Evolutionary conservation across 1,140 invertebrate species (phyloP).

Genomic region (Cydia fagiglandana): DNA sequence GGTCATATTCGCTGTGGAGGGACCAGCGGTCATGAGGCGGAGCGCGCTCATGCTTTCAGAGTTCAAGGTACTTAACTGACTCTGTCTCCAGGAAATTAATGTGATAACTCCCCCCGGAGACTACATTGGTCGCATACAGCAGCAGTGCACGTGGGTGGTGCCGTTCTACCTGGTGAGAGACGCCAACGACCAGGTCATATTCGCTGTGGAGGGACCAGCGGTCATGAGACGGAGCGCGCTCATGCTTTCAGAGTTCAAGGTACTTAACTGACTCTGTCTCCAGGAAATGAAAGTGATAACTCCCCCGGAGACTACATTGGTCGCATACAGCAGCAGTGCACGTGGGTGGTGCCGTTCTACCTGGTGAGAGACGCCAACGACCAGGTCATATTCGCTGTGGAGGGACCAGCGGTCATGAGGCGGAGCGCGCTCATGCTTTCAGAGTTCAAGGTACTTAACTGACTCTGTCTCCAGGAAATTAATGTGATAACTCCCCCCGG

Average conservation of each 20-base stretch:
- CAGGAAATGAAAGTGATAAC: slow-evolving; percentile 78
- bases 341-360: slow-evolving; percentile 75
- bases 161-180: slow-evolving; percentile 78
- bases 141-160: slow-evolving; percentile 76
- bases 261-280: slow-evolving; percentile 35
- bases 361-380: slow-evolving; percentile 73
- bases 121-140: slow-evolving; percentile 79
- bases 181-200: slow-evolving; percentile 72
- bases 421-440: too few relatives aligned
- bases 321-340: slow-evolving; percentile 77
- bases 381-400: too few relatives aligned
- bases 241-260: slow-evolving; percentile 66
- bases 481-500: slow-evolving; percentile 79
- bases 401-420: too few relatives aligned
- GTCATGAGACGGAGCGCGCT: slow-evolving; percentile 52
- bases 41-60: slow-evolving; percentile 59
- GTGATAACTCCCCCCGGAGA: slow-evolving; percentile 79
- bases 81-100: slow-evolving; percentile 72
- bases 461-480: slow-evolving; percentile 59
- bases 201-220: slow-evolving; percentile 79
- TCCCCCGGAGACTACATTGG: slow-evolving; percentile 80
- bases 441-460: too few relatives aligned
- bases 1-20: slow-evolving; percentile 79
- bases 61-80: slow-evolving; percentile 59
- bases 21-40: slow-evolving; percentile 63